Base-by-base conservation (phyloP, 1,140 invertebrate species). In the Manduca sexta region DNA sequence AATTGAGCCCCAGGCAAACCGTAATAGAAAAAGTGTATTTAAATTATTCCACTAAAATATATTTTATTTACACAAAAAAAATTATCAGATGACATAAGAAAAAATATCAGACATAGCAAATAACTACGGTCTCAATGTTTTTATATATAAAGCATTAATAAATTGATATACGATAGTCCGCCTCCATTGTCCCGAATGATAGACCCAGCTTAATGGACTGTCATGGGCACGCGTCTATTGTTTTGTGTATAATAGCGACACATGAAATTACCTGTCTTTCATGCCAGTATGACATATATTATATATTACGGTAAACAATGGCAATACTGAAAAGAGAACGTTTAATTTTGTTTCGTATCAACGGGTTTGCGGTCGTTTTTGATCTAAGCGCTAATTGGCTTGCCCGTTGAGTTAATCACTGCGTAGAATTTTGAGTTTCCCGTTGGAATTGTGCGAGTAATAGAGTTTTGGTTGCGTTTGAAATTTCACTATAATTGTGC, bases 151-250 rank as follows among this genome's bases (percentile, higher is more conserved):
- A 26, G 21, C 21, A 26, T 68, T 56, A 56, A 53, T 60, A 62
- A 60, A 47, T 50, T 57, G 52, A 62, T 66, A 68, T 56, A 55
- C 39, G 52, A 54, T 45, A 56, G 34, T 13, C 37, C 8, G n/a
- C 15, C 13, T 57, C 55, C 49, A 65, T 74, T 71, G 64, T 68
- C 50, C 39, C 30, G 51, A 49, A 61, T 69, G 68, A 79, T 73
- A 56, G 60, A 42, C 52, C 37, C 31, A 33, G 51, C 59, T 62
- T 81, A 81, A 81, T 81, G 73, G 70, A 67, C 55, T 78, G 77
- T 81, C 77, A 76, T 49, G 44, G 35, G 49, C 77, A 78, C 54
- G 44, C 48, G 42, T 47, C 67, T 63, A 74, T 81, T 81, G 77
- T 81, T 76, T 71, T 60, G 50, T 18, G 45, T 44, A 64, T 57